phyloP scores from a whole-genome alignment of 2,888 invertebrate species.

The Candidula unifasciata region DNA sequence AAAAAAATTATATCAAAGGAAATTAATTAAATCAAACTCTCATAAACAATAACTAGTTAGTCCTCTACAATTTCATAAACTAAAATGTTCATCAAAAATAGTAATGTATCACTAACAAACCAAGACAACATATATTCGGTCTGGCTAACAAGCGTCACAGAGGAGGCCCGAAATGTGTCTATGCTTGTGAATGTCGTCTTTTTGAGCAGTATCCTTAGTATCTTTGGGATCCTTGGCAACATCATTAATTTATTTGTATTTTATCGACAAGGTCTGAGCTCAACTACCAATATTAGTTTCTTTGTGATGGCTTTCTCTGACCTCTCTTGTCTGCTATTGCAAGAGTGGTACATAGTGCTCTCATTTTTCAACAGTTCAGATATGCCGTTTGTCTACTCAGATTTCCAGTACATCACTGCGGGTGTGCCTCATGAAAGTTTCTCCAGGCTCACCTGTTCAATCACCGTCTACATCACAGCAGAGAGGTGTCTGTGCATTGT shows the following conservation, averaged over 20 bases:
- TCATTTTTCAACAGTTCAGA: background rate
- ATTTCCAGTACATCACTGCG: background rate
- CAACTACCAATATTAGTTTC: background rate
- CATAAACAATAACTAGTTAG: too few relatives aligned
- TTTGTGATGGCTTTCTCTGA: background rate
- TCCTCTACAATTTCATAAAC: too few relatives aligned
- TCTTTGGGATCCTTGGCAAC: background rate
- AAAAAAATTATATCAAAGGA: too few relatives aligned
- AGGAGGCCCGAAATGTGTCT: too few relatives aligned
- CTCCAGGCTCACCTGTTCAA: background rate
- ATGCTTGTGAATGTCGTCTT: background rate
- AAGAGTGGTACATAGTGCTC: background rate
- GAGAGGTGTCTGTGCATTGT: too few relatives aligned
- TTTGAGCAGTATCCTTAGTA: background rate
- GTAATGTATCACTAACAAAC: too few relatives aligned
- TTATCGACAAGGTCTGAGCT: background rate
- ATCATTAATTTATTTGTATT: background rate
- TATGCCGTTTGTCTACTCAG: background rate
- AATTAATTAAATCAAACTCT: too few relatives aligned
- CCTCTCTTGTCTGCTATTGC: background rate
- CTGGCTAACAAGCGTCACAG: too few relatives aligned
- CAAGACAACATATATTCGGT: too few relatives aligned
- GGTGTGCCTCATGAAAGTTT: background rate
- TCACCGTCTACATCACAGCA: background rate
- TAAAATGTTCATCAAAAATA: too few relatives aligned